Percentiles rank a stretch among this genome's conserved stretches.
These are phyloP conservation scores for Phaonia tiefii DNA, from an alignment of 2,888 invertebrate species.

Conservation along the genomic window DNA sequence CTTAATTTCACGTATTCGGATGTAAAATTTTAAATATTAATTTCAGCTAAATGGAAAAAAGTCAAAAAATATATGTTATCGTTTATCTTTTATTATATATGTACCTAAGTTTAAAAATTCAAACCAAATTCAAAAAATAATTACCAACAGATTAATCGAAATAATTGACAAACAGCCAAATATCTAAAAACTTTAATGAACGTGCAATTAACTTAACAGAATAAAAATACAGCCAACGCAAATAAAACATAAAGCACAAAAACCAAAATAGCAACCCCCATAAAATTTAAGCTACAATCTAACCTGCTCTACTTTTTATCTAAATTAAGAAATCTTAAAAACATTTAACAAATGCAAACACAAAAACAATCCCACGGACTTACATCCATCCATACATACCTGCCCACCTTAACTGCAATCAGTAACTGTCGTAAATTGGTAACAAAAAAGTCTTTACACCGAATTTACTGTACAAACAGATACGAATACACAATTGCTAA, in stretches of 20 bases:
- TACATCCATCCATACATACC: background rate
- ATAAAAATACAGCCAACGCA: no score
- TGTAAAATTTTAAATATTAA: no score
- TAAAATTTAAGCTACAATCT: no score
- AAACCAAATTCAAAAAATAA: background rate
- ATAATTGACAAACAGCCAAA: background rate
- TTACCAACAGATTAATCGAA: constrained; percentile 9
- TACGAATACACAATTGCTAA: constrained; percentile 17
- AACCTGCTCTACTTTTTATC: constrained; percentile 21
- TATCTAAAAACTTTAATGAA: background rate
- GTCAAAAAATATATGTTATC: no score
- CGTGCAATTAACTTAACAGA: constrained; percentile 10
- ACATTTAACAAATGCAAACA: background rate
- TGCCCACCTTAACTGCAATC: background rate
- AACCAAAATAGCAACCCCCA: background rate
- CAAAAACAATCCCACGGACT: background rate
- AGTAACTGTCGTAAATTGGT: constrained; percentile 1
- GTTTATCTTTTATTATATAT: no score
- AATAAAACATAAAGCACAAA: background rate
- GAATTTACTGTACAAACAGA: background rate
- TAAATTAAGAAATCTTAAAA: constrained; percentile 13
- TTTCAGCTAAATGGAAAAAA: no score
- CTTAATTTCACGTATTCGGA: no score
- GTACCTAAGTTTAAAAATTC: background rate
- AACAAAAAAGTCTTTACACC: background rate